A percentile compares a stretch with the other conserved stretches of the same genome.
Conservation (phyloP, 2,888 invertebrate genomes). For the Cephus pulcher region DNA sequence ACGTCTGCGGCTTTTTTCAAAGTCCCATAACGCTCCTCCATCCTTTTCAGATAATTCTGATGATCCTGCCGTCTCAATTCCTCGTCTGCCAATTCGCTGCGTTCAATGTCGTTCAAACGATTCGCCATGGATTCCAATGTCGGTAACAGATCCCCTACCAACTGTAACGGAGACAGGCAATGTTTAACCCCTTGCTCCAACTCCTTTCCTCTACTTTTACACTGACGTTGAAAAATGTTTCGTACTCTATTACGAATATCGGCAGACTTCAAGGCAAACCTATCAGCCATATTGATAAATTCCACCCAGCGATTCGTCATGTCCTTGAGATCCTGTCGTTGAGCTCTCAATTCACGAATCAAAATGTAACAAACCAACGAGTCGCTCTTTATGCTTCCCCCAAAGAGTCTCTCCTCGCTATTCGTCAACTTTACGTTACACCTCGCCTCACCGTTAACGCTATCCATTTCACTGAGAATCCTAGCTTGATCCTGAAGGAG, state of each 20-base stretch:
- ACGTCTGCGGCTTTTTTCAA: slow-evolving; percentile 29
- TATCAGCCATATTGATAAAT: slow-evolving; percentile 20
- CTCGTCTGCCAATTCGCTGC: background rate
- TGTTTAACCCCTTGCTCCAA: background rate
- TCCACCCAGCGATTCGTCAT: slow-evolving; percentile 22
- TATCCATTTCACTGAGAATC: slow-evolving; percentile 24
- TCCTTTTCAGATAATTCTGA: slow-evolving; percentile 16
- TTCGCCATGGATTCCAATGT: slow-evolving; percentile 25
- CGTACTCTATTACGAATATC: slow-evolving; percentile 30
- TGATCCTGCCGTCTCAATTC: background rate
- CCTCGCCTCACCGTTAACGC: slow-evolving; percentile 11
- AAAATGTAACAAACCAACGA: slow-evolving; percentile 33
- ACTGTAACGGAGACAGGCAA: background rate
- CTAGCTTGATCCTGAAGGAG: slow-evolving; percentile 23
- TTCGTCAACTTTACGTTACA: slow-evolving; percentile 33
- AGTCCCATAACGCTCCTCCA: slow-evolving; percentile 24
- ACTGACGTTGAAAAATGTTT: background rate
- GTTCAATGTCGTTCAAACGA: background rate
- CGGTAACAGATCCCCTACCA: slow-evolving; percentile 18
- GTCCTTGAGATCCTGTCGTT: slow-evolving; percentile 29
- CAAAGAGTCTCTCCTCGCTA: slow-evolving; percentile 32
- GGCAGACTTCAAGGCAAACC: slow-evolving; percentile 13
- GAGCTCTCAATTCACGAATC: slow-evolving; percentile 34
- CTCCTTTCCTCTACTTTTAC: background rate
- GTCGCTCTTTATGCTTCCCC: slow-evolving; percentile 26